These are phyloP conservation scores for Enteromius unitaeniatus DNA, from an alignment of 2,797 vertebrate species.

Conservation along the genomic window DNA sequence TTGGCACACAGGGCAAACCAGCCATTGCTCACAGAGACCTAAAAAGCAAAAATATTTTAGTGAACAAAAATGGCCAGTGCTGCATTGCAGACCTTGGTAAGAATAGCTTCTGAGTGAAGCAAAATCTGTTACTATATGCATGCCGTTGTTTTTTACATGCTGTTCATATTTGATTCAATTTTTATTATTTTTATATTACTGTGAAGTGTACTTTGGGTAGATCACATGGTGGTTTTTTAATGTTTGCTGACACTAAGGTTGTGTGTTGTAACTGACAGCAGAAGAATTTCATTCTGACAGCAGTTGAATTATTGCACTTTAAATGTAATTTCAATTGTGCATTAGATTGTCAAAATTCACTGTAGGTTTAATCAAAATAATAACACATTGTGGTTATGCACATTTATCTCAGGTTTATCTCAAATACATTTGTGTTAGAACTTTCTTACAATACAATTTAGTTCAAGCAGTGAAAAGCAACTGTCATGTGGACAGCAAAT, in stretches of 20 bases:
- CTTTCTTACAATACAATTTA: neutral
- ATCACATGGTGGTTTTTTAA: no score
- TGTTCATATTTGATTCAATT: neutral
- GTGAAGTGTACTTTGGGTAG: neutral
- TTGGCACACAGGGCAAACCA: conserved; percentile 96
- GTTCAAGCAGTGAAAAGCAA: conserved; percentile 3
- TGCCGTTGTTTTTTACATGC: neutral
- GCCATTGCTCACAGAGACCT: conserved; percentile 95
- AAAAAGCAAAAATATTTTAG: conserved; percentile 98
- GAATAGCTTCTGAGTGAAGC: conserved; percentile 41
- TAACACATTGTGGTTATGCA: neutral
- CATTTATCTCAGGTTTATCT: neutral
- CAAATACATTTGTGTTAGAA: neutral
- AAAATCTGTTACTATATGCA: neutral
- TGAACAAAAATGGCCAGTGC: conserved; percentile 97
- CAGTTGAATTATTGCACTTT: neutral
- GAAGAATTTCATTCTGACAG: no score
- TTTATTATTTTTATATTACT: neutral
- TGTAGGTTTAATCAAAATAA: neutral
- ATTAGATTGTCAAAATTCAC: neutral
- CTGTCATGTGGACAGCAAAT: neutral
- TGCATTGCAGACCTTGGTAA: conserved; percentile 97
- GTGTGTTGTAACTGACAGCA: neutral
- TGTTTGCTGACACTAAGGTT: neutral
- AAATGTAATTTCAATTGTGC: neutral